Evolutionary conservation across 2,888 invertebrate species (phyloP).

Genomic region (Torymus auratus): DNA sequence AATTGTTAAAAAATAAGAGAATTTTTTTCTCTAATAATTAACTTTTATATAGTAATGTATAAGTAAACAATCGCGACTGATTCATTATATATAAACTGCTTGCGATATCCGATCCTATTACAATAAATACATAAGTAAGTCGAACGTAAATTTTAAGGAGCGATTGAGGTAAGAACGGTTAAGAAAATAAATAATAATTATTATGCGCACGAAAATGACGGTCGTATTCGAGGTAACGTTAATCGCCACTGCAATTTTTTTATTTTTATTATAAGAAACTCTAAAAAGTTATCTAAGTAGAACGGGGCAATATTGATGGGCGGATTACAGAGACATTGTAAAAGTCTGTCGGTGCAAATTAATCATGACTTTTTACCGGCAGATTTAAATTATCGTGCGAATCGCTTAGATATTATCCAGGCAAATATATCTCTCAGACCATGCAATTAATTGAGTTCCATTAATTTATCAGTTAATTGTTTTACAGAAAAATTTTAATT

Average conservation of each 20-base stretch:
- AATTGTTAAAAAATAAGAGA: constrained; percentile 57
- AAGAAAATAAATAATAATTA: constrained; percentile 1
- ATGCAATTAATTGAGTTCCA: no score
- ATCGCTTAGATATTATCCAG: constrained; percentile 36
- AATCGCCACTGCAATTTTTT: constrained; percentile 48
- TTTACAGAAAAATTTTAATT: no score
- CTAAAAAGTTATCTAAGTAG: constrained; percentile 24
- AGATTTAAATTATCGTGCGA: constrained; percentile 7
- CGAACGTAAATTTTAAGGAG: constrained; percentile 51
- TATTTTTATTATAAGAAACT: constrained; percentile 37
- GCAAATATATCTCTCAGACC: constrained; percentile 14
- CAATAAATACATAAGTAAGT: constrained; percentile 56
- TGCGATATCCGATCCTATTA: constrained; percentile 64
- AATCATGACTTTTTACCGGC: constrained; percentile 25
- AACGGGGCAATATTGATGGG: constrained; percentile 37
- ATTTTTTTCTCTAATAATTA: constrained; percentile 60
- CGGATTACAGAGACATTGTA: constrained; percentile 29
- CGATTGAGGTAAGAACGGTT: constrained; percentile 17
- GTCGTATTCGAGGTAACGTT: constrained; percentile 29
- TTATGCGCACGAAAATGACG: constrained; percentile 32
- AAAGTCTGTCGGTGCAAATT: constrained; percentile 10
- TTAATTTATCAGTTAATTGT: background rate
- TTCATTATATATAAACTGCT: constrained; percentile 60
- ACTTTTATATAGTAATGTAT: constrained; percentile 61
- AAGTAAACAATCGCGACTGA: constrained; percentile 60